These are phyloP conservation scores for Lasiurus borealis DNA, from an alignment of 2,113 vertebrate species.

Conservation along the genomic window DNA sequence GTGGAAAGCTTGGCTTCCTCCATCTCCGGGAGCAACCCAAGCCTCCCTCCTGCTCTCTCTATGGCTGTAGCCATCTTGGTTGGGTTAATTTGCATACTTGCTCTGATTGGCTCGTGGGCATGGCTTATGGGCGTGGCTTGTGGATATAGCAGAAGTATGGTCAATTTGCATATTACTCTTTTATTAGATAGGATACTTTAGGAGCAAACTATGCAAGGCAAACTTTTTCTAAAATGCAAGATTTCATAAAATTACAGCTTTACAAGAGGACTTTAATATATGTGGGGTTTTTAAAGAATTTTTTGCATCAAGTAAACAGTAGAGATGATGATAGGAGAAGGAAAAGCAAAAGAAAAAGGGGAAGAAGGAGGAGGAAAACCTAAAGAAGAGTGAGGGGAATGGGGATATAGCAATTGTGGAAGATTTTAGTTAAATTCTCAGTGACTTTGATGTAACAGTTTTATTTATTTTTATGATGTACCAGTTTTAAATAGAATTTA, in stretches of 20 bases:
- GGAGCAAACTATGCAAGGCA: neutral
- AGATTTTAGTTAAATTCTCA: constrained; percentile 45
- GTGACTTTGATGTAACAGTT: neutral
- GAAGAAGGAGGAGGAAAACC: neutral
- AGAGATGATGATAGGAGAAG: neutral
- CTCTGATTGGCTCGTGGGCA: no score
- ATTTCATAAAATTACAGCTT: neutral
- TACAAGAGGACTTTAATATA: neutral
- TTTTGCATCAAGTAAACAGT: neutral
- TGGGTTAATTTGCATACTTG: no score
- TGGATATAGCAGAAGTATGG: no score
- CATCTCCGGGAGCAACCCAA: no score
- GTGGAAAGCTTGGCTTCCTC: no score
- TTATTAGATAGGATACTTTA: neutral
- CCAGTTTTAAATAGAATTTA: constrained; percentile 17
- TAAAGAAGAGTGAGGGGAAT: neutral
- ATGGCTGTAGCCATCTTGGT: no score
- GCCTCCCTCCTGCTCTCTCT: no score
- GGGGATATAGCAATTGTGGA: neutral
- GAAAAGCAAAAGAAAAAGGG: neutral
- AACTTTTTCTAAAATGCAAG: neutral
- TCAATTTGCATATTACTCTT: no score
- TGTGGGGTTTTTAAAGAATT: neutral
- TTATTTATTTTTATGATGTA: neutral
- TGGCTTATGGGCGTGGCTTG: no score